phyloP scores from a whole-genome alignment of 2,888 invertebrate genomes.

The Ditylenchus weischeri region DNA sequence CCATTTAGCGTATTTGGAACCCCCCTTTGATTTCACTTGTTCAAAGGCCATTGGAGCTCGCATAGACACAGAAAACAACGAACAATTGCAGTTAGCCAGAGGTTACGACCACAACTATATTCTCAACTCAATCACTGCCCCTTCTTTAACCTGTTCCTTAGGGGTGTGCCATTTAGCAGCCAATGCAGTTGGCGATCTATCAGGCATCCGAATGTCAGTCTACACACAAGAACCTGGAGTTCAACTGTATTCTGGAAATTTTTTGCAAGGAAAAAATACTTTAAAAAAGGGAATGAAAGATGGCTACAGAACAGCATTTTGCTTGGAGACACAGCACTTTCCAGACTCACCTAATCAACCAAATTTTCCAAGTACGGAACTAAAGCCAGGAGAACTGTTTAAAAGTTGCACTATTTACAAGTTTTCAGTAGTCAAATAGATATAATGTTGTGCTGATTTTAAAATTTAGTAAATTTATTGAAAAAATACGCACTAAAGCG shows the following conservation, averaged over 20 bases:
- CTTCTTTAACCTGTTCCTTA: neutral
- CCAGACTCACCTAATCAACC: conserved; percentile 70
- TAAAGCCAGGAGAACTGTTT: conserved; percentile 20
- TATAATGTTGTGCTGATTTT: no score
- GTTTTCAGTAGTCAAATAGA: neutral
- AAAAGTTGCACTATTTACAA: neutral
- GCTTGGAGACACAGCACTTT: conserved; percentile 85
- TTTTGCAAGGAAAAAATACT: conserved; percentile 61
- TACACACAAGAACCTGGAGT: conserved; percentile 83
- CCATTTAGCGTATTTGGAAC: conserved; percentile 67
- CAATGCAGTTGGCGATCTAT: neutral
- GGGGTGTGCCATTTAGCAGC: neutral
- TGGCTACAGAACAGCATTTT: conserved; percentile 66
- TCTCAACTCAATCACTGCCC: conserved; percentile 61
- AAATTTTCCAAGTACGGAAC: conserved; percentile 15
- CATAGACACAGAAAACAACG: conserved; percentile 69
- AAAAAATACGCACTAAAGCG: no score
- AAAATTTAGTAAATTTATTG: no score
- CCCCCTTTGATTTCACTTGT: conserved; percentile 71
- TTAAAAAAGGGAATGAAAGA: conserved; percentile 78
- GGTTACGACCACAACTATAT: conserved; percentile 78
- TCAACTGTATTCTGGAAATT: conserved; percentile 82
- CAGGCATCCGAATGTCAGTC: conserved; percentile 75
- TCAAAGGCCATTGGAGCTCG: conserved; percentile 69
- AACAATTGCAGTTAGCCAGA: neutral